These are phyloP conservation scores for Pandion haliaetus DNA, from an alignment of 2,113 vertebrate species.

Conservation along the genomic window DNA sequence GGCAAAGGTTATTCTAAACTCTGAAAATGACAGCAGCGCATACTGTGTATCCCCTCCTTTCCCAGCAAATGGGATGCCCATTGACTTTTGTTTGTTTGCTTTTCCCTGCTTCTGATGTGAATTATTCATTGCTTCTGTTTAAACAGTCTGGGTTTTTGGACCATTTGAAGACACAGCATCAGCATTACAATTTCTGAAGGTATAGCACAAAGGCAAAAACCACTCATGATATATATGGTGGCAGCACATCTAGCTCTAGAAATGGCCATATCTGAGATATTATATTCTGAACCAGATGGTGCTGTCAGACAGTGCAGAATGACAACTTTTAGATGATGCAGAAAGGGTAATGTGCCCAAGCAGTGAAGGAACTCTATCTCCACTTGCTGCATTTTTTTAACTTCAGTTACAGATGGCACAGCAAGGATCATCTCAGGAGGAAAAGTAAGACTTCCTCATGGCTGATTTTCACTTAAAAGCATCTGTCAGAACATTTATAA, in stretches of 20 bases:
- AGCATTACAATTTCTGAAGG: not conserved
- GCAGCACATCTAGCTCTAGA: conserved; percentile 10
- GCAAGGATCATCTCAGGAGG: not conserved
- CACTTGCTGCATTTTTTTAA: conserved; percentile 9
- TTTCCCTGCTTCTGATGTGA: not conserved
- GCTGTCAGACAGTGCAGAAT: conserved; percentile 43
- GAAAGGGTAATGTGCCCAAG: conserved; percentile 14
- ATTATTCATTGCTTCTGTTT: conserved; percentile 35
- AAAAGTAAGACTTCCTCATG: not conserved
- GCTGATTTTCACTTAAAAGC: not conserved
- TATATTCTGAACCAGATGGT: conserved; percentile 50
- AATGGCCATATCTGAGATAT: conserved; percentile 4
- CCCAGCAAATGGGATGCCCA: not conserved
- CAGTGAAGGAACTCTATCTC: not conserved
- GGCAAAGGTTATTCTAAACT: not conserved
- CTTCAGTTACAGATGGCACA: conserved; percentile 37
- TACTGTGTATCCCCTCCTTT: not conserved
- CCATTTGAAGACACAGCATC: not conserved
- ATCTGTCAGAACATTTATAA: not conserved
- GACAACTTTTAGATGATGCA: conserved; percentile 18
- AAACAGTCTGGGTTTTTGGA: not conserved
- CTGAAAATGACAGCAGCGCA: not conserved
- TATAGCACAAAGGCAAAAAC: not conserved
- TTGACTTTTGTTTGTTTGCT: conserved; percentile 6
- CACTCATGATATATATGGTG: not conserved